Base-by-base conservation (phyloP, 1,140 invertebrate genomes). In the Sinonovacula constricta region DNA sequence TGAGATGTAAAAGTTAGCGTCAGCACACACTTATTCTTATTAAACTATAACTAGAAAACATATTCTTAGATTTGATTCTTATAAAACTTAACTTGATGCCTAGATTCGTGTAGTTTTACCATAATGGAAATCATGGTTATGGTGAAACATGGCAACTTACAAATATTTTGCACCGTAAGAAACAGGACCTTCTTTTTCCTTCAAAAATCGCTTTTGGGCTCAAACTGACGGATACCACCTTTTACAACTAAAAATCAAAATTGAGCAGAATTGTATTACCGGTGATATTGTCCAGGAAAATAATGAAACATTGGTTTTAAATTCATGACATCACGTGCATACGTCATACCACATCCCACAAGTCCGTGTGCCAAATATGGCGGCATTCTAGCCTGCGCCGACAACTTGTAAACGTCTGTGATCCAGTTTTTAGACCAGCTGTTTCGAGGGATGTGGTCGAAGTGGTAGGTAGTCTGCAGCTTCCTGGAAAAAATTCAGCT, bases 321-420 rank as follows among this genome's bases (percentile, higher is more conserved):
- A 33, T 75, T 66, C n/a, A 75, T 39, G 15, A 62, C 71, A 1
- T 18, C 15, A 33, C 65, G 24, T 36, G 71, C 71, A 36, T 66
- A 66, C 5, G 49, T 31, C 30, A 75, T 75, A 7, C 71, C 71
- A 45, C 71, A 75, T 28, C 71, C 71, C 24, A 75, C 62, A 30
- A 75, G 71, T 18, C 71, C 62, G 62, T 75, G 71, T 18, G 62
- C 39, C 49, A 66, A 75, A 5, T 45, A n/a, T 24, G 31, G 65
- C 15, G 60, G 71, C 3, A 75, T 53, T n/a, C 54, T 45, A 26
- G 56, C 31, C 1, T 24, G 24, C 26, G 15, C 5, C 1, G 31
- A 26, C 5, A 28, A 33, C 28, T 51, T 56, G 24, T 75, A 75
- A 1, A 75, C 22, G 31, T 75, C 71, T 7, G 54, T 24, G 10